Evolutionary conservation across 1,140 invertebrate species (phyloP).

Genomic region (Drosophila athabasca): DNA sequence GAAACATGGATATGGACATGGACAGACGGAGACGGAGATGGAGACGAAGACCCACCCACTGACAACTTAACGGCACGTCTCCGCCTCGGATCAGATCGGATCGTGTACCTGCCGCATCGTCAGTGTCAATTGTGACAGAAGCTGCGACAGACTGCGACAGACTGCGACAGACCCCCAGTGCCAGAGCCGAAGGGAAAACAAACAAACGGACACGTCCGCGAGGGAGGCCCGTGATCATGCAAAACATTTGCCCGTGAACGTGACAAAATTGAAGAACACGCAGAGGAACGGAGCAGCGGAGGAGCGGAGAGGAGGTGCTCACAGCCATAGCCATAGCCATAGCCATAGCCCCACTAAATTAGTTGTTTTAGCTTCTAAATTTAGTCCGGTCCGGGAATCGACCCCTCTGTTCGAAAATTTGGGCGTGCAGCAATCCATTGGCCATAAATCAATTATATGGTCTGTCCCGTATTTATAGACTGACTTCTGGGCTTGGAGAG

Average conservation of each 20-base stretch:
- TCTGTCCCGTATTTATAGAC: slow-evolving; percentile 38
- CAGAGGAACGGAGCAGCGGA: background rate
- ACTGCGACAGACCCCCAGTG: no score
- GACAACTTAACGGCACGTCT: slow-evolving; percentile 78
- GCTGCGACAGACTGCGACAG: slow-evolving; percentile 38
- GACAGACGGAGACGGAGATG: slow-evolving; percentile 19
- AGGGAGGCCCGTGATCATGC: slow-evolving; percentile 18
- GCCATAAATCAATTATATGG: slow-evolving; percentile 79
- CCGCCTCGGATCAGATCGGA: slow-evolving; percentile 40
- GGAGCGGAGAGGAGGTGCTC: background rate
- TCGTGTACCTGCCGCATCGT: slow-evolving; percentile 78
- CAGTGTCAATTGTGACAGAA: slow-evolving; percentile 80
- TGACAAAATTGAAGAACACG: slow-evolving; percentile 78
- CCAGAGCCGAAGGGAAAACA: slow-evolving; percentile 50
- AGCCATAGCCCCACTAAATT: slow-evolving; percentile 62
- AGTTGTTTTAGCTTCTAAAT: slow-evolving; percentile 81
- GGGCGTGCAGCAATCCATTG: slow-evolving; percentile 70
- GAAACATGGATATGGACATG: slow-evolving; percentile 24
- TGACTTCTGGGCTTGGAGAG: slow-evolving; percentile 18
- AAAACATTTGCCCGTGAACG: slow-evolving; percentile 74
- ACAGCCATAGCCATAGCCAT: background rate
- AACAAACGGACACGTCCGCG: slow-evolving; percentile 69
- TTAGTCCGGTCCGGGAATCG: slow-evolving; percentile 33
- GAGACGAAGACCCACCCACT: slow-evolving; percentile 23
- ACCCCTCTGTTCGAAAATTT: slow-evolving; percentile 33